These are phyloP conservation scores for Benthosema pterotum DNA, from an alignment of 2,797 vertebrate species.

Conservation along the genomic window DNA sequence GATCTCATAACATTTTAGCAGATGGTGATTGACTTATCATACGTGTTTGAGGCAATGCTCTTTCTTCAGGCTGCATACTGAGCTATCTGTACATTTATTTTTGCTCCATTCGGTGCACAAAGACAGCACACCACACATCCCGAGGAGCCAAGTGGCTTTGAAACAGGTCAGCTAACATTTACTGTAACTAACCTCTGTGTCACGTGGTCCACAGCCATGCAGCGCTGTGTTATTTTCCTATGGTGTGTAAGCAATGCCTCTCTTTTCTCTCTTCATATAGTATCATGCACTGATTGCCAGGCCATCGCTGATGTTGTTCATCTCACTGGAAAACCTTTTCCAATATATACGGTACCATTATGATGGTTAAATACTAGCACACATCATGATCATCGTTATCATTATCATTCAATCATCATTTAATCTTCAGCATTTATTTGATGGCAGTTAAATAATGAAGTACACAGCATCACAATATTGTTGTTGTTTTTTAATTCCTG, in stretches of 20 bases:
- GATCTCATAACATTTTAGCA: background rate
- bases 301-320: constrained; percentile 18
- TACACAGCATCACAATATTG: too few relatives aligned
- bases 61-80: constrained; percentile 5
- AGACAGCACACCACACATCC: constrained; percentile 21
- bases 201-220: constrained; percentile 15
- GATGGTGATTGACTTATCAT: constrained; percentile 15
- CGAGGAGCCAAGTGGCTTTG: constrained; percentile 44
- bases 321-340: too few relatives aligned
- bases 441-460: background rate
- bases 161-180: constrained; percentile 65
- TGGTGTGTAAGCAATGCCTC: constrained; percentile 44
- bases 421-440: background rate
- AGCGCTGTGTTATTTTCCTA: constrained; percentile 33
- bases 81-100: constrained; percentile 23
- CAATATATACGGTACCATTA: too few relatives aligned
- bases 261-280: constrained; percentile 26
- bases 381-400: background rate
- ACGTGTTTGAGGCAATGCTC: constrained; percentile 8
- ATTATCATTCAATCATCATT: background rate
- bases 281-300: constrained; percentile 34
- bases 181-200: constrained; percentile 40
- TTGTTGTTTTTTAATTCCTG: too few relatives aligned
- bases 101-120: constrained; percentile 25
- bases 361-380: background rate